Evolutionary conservation across 1,140 invertebrate species (phyloP).

Genomic region (Cataglyphis hispanica): DNA sequence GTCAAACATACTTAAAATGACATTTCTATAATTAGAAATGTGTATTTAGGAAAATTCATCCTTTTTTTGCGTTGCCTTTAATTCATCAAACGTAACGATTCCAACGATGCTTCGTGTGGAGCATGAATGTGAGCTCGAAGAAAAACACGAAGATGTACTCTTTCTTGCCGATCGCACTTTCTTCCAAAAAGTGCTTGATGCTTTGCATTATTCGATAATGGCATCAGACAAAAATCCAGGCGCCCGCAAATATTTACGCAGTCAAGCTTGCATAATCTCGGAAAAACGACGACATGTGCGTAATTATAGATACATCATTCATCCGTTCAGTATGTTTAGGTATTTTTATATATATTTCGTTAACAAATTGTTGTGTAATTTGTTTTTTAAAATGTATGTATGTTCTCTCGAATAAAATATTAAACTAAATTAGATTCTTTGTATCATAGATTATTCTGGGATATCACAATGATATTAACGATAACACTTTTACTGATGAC

Average conservation of each 20-base stretch:
- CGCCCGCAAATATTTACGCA: slow-evolving; percentile 79
- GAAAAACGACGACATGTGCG: slow-evolving; percentile 80
- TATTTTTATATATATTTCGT: slow-evolving; percentile 58
- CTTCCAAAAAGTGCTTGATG: slow-evolving; percentile 55
- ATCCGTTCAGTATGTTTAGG: slow-evolving; percentile 85
- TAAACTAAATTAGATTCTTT: neutral
- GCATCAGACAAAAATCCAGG: slow-evolving; percentile 78
- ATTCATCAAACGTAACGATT: neutral
- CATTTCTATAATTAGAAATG: slow-evolving; percentile 29
- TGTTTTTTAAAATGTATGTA: neutral
- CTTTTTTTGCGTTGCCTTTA: neutral
- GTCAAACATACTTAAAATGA: slow-evolving; percentile 2
- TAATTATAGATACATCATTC: slow-evolving; percentile 77
- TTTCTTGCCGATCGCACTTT: slow-evolving; percentile 70
- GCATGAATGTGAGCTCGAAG: slow-evolving; percentile 76
- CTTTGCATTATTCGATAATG: slow-evolving; percentile 70
- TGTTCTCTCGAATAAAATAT: neutral
- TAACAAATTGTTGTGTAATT: neutral
- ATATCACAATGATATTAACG: slow-evolving; percentile 77
- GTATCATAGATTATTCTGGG: slow-evolving; percentile 72
- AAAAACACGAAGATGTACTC: slow-evolving; percentile 69
- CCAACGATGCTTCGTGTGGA: slow-evolving; percentile 70
- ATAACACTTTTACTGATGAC: slow-evolving; percentile 71
- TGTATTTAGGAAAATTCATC: neutral
- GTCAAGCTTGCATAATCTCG: slow-evolving; percentile 76